Percentiles rank a stretch among this genome's conserved stretches.
These are phyloP conservation scores for Lophius piscatorius DNA, from an alignment of 2,113 vertebrate species.

Conservation along the genomic window DNA sequence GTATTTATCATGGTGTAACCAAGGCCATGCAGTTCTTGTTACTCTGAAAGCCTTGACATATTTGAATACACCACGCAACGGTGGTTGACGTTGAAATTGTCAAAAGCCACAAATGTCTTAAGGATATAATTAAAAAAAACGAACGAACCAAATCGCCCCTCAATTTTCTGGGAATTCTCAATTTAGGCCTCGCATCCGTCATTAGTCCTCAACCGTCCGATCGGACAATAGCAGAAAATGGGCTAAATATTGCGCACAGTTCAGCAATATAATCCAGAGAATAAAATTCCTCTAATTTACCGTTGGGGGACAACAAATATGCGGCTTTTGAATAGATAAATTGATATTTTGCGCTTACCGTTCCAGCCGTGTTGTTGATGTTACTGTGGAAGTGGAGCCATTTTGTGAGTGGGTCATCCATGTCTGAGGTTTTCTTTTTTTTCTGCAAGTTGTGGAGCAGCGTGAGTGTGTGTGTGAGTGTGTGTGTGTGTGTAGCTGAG, in stretches of 20 bases:
- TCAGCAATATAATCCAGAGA: not conserved
- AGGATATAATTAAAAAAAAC: not conserved
- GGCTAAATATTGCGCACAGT: slow-evolving; percentile 34
- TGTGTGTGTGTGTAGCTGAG: slow-evolving; percentile 80
- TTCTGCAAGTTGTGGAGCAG: slow-evolving; percentile 77
- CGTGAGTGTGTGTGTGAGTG: slow-evolving; percentile 58
- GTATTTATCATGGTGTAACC: slow-evolving; percentile 19
- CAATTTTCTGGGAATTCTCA: slow-evolving; percentile 45
- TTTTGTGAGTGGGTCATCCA: slow-evolving; percentile 91
- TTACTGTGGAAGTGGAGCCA: slow-evolving; percentile 90
- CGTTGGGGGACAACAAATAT: not conserved
- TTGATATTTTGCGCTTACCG: slow-evolving; percentile 79
- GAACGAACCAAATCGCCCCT: slow-evolving; percentile 11
- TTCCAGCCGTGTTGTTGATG: slow-evolving; percentile 84
- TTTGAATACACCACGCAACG: not conserved
- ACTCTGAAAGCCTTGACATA: slow-evolving; percentile 17
- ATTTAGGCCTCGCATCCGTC: slow-evolving; percentile 70
- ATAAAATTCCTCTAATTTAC: not conserved
- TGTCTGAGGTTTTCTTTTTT: slow-evolving; percentile 79
- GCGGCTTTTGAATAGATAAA: slow-evolving; percentile 23
- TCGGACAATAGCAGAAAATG: slow-evolving; percentile 52
- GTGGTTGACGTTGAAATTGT: not conserved
- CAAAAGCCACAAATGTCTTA: not conserved
- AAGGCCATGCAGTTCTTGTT: slow-evolving; percentile 40
- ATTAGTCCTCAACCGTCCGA: slow-evolving; percentile 34